Base-by-base conservation (phyloP, 2,113 vertebrate genomes). In the Rhabdornis inornatus region DNA sequence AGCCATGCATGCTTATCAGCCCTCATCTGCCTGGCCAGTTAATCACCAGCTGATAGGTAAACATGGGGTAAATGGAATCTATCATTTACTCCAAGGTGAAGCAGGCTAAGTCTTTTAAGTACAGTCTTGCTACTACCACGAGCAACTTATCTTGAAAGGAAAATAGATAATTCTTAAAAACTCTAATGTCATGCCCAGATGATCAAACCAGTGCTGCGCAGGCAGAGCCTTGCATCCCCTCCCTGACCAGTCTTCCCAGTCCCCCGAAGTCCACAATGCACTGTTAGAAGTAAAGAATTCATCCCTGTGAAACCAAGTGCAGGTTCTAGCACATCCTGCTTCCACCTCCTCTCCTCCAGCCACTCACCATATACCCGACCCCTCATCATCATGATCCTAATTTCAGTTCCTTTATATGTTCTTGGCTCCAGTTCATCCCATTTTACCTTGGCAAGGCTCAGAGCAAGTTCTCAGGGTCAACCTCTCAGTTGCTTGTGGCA, bases 361-460 rank as follows among this genome's bases (percentile, higher is more conserved):
- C 45, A 11, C 71, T 80, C 82, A 70, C 42, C 35, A 45, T 52
- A 49, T 27, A 60, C 61, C 33, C 25, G 19, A 3, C 1, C 2
- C 33, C 47, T 66, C 87, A 50, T 9, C 15, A 19, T 1, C 6
- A 40, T 7, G 15, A 45, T 55, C 40, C 53, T 76, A 23, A 30
- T 80, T 56, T 49, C 65, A 40, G 30, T 33, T 72, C 74, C 78
- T 66, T 66, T 40, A 57, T 35, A 20, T 56, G 24, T 28, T 52
- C 52, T 55, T 44, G 50, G 30, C 45, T 65, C 50, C 42, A 6
- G 1, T 2, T 5, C 10, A 77, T 59, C 83, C 55, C 71, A 22
- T 61, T 77, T 91, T 94, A 95, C 95, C 85, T 91, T 63, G 47
- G 44, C 33, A 57, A 65, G 50, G 75, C 66, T 83, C 42, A 28